Percentiles rank a stretch among this genome's conserved stretches.
These are phyloP conservation scores for Leptinotarsa texana DNA, from an alignment of 1,140 invertebrate species.

Conservation along the genomic window DNA sequence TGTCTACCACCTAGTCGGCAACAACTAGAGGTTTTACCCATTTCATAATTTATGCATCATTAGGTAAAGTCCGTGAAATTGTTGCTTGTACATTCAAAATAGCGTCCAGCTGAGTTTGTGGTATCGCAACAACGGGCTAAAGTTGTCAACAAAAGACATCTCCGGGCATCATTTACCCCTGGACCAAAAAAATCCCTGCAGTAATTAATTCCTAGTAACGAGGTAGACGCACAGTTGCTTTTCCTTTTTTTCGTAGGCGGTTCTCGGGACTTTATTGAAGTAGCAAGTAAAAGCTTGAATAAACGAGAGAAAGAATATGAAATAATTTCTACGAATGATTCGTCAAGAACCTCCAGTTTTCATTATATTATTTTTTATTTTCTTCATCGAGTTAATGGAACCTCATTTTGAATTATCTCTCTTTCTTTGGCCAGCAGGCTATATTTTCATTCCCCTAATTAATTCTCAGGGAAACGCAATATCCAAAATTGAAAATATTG, in stretches of 20 bases:
- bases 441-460: no score
- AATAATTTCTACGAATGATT: neutral
- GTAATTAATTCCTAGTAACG: slow-evolving; percentile 26
- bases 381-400: no score
- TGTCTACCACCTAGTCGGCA: slow-evolving; percentile 13
- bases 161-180: slow-evolving; percentile 7
- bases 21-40: neutral
- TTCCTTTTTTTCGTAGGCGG: neutral
- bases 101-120: slow-evolving; percentile 16
- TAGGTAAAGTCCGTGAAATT: slow-evolving; percentile 25
- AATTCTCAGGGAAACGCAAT: no score
- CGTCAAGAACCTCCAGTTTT: no score
- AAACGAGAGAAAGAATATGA: neutral
- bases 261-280: neutral
- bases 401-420: no score
- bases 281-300: neutral
- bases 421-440: no score
- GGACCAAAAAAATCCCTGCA: neutral
- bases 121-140: slow-evolving; percentile 6
- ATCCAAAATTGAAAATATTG: no score
- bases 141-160: slow-evolving; percentile 9
- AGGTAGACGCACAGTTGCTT: neutral
- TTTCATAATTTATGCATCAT: slow-evolving; percentile 19
- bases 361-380: no score
- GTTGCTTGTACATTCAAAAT: slow-evolving; percentile 9